Conservation (phyloP, 2,113 vertebrate genomes). For the Equus przewalskii region DNA sequence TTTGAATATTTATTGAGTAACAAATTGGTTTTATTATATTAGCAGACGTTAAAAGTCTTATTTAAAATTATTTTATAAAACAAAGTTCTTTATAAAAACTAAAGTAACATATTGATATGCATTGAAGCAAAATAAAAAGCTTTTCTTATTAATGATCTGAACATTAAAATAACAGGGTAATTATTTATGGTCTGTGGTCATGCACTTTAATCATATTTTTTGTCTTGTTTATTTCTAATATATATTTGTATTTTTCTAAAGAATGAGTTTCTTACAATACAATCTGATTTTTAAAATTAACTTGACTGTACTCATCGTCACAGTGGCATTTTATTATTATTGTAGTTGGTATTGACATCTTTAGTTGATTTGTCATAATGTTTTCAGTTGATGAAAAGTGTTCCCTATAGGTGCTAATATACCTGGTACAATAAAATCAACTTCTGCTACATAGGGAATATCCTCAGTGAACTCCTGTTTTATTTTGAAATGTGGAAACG, state of each 20-base stretch:
- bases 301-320: neutral
- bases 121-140: neutral
- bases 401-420: neutral
- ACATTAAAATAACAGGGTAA: neutral
- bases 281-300: neutral
- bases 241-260: neutral
- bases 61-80: conserved; percentile 36
- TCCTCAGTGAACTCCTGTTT: neutral
- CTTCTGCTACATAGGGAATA: neutral
- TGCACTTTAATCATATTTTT: neutral
- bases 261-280: neutral
- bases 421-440: neutral
- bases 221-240: neutral
- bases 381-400: neutral
- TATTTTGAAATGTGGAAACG: neutral
- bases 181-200: neutral
- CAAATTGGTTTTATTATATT: neutral
- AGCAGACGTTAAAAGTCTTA: neutral
- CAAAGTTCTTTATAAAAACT: neutral
- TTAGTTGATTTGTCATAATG: neutral
- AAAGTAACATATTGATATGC: neutral
- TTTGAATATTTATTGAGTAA: neutral
- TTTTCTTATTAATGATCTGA: neutral
- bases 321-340: conserved; percentile 7
- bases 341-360: neutral